Conservation (phyloP, 2,888 invertebrate species). For the Allolobophora icterica region DNA sequence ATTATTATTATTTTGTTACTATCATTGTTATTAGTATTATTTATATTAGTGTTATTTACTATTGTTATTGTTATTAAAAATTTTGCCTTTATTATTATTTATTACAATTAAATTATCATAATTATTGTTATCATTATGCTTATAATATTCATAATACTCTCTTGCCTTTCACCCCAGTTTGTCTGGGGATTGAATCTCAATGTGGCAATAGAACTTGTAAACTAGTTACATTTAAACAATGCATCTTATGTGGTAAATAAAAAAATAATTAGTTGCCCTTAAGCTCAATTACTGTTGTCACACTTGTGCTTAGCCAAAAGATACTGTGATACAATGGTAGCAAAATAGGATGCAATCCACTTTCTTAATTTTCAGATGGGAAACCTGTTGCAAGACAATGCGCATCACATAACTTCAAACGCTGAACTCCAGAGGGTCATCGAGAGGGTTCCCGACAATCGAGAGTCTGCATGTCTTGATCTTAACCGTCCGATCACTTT, state of each 20-base stretch:
- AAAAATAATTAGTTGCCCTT: not conserved
- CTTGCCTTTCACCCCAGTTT: not conserved
- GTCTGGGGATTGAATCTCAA: not conserved
- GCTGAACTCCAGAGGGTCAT: not conserved
- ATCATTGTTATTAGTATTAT: not conserved
- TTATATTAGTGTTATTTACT: not conserved
- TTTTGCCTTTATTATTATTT: not conserved
- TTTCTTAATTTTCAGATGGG: not conserved
- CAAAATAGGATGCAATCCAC: not conserved
- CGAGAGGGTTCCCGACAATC: not conserved
- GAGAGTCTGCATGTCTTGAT: conserved; percentile 3
- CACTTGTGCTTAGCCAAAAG: not conserved
- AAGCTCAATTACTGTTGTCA: not conserved
- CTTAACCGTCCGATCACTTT: conserved; percentile 40
- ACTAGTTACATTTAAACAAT: not conserved
- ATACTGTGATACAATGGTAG: not conserved
- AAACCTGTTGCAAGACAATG: not conserved
- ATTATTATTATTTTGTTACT: too few species aligned
- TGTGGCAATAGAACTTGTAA: not conserved
- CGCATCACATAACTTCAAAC: not conserved
- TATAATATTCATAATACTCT: not conserved
- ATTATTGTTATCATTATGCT: not conserved
- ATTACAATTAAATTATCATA: not conserved
- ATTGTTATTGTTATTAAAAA: not conserved
- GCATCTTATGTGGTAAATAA: too few species aligned